Conservation (phyloP, 2,797 vertebrate genomes). For the Rhinella marina region DNA sequence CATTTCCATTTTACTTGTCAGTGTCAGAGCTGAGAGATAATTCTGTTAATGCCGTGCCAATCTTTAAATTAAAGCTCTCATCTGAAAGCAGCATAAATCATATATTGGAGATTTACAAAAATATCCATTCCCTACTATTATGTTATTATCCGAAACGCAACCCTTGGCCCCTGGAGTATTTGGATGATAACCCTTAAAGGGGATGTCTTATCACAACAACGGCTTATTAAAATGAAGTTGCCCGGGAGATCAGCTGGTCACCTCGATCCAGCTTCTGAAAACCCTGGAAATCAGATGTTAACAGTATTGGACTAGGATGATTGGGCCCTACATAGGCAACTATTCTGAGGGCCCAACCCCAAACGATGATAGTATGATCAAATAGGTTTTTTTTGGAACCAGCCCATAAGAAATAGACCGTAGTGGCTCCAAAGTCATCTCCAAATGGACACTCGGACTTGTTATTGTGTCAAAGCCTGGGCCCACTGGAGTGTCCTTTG, state of each 20-base stretch:
- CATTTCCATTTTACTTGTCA: constrained; percentile 24
- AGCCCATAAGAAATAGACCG: too few species aligned
- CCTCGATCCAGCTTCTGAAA: neutral
- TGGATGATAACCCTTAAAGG: neutral
- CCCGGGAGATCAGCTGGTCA: neutral
- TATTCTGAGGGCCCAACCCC: too few species aligned
- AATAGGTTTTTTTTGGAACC: too few species aligned
- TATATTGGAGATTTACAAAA: neutral
- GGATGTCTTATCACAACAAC: neutral
- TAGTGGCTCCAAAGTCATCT: too few species aligned
- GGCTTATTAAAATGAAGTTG: neutral
- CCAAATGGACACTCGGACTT: too few species aligned
- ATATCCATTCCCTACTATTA: neutral
- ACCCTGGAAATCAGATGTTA: neutral
- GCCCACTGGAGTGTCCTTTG: too few species aligned
- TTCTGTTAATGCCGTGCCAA: neutral
- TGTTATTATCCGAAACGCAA: neutral
- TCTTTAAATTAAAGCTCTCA: neutral
- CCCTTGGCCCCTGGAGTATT: too few species aligned
- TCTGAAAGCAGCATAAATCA: neutral
- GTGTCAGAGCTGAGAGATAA: constrained; percentile 23
- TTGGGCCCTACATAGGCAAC: neutral
- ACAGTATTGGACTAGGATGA: neutral
- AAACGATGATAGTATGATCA: too few species aligned
- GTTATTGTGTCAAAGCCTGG: too few species aligned